Conservation (phyloP, 2,113 vertebrate species). For the Calonectris borealis region DNA sequence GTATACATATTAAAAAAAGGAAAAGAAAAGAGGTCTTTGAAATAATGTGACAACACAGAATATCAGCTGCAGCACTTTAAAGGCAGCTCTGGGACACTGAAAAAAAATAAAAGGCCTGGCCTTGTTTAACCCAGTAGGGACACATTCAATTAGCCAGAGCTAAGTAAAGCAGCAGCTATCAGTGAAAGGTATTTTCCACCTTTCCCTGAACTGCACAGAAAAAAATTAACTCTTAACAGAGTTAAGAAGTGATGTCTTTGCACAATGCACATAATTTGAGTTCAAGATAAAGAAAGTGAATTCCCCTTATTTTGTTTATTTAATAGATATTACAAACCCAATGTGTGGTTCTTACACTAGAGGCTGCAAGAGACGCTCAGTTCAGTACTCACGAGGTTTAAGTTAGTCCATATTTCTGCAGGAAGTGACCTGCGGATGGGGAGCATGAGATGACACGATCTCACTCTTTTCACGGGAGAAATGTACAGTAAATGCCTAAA, state of each 20-base stretch:
- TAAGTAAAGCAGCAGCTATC: constrained; percentile 3
- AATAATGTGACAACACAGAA: constrained; percentile 14
- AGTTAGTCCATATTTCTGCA: constrained; percentile 99
- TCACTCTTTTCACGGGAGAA: constrained; percentile 99
- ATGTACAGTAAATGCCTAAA: constrained; percentile 99
- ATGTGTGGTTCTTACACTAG: constrained; percentile 82
- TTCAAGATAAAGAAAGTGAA: constrained; percentile 59
- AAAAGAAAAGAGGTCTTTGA: not conserved
- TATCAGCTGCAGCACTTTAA: constrained; percentile 52
- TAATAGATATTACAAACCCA: constrained; percentile 77
- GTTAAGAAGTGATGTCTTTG: constrained; percentile 27
- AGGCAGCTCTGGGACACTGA: constrained; percentile 37
- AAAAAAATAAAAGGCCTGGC: not conserved
- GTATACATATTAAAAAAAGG: not conserved
- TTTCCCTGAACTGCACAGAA: constrained; percentile 2
- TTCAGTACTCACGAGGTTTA: constrained; percentile 99
- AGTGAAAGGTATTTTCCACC: constrained; percentile 44
- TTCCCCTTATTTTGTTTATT: constrained; percentile 70
- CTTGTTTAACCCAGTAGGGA: not conserved
- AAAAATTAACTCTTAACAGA: constrained; percentile 4
- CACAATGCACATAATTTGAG: constrained; percentile 53
- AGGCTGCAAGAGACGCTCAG: constrained; percentile 89
- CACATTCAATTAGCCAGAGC: not conserved
- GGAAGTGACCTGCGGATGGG: constrained; percentile 99
- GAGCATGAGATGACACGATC: constrained; percentile 98